Evolutionary conservation across 1,140 invertebrate species (phyloP).

Genomic region (Zaprionus ghesquierei): DNA sequence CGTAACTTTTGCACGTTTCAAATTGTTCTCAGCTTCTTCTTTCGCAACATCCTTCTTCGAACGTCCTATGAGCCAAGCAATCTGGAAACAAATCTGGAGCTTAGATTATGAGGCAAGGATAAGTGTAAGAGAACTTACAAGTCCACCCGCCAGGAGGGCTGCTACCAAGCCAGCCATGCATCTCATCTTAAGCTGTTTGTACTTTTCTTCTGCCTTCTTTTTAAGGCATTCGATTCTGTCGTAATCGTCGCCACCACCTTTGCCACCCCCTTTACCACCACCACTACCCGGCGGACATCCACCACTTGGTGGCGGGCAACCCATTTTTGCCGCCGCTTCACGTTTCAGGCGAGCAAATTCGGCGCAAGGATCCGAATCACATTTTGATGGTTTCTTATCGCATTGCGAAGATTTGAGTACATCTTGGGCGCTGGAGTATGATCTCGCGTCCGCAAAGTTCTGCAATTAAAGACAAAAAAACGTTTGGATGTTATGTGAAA

Average conservation of each 20-base stretch:
- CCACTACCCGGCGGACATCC: neutral
- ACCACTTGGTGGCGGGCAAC: neutral
- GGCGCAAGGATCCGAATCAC: constrained; percentile 40
- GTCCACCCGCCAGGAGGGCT: constrained; percentile 62
- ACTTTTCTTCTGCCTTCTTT: constrained; percentile 19
- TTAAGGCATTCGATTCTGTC: constrained; percentile 23
- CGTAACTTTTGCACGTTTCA: constrained; percentile 38
- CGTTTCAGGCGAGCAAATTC: constrained; percentile 49
- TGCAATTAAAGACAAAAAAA: neutral
- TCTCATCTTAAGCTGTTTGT: constrained; percentile 23
- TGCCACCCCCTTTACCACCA: neutral
- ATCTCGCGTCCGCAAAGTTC: constrained; percentile 37
- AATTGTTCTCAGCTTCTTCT: constrained; percentile 1
- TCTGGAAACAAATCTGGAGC: constrained; percentile 16
- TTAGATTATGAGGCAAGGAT: neutral
- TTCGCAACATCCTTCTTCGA: neutral
- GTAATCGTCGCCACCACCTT: neutral
- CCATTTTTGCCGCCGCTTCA: constrained; percentile 10
- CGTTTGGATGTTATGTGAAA: neutral
- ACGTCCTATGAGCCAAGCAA: constrained; percentile 53
- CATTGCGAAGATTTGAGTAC: constrained; percentile 59
- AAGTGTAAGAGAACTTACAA: constrained; percentile 41
- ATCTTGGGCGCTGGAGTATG: constrained; percentile 43
- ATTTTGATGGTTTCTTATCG: constrained; percentile 15
- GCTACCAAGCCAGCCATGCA: constrained; percentile 55